Conservation (phyloP, 1,140 invertebrate genomes). For the Ooceraea biroi region DNA sequence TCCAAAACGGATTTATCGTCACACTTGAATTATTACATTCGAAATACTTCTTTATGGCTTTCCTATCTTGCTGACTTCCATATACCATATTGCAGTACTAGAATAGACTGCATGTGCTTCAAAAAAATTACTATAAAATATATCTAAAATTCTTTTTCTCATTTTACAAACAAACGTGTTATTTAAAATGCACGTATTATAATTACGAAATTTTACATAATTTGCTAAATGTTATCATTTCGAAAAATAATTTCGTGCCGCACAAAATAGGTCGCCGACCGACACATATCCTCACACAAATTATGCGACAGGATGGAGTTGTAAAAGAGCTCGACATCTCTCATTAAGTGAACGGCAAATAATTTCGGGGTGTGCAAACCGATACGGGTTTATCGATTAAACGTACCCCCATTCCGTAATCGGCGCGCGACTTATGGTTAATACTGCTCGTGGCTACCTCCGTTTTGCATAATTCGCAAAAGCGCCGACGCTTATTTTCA, state of each 20-base stretch:
- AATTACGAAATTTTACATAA: no score
- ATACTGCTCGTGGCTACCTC: not conserved
- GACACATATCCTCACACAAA: constrained; percentile 1
- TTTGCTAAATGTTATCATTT: not conserved
- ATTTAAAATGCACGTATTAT: no score
- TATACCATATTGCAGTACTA: no score
- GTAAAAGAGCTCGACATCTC: not conserved
- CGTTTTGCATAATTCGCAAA: constrained; percentile 58
- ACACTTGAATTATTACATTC: constrained; percentile 34
- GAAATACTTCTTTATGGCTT: constrained; percentile 1
- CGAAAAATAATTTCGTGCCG: not conserved
- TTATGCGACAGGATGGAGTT: constrained; percentile 11
- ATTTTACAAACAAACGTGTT: no score
- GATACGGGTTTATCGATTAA: constrained; percentile 26
- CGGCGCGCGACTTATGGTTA: constrained; percentile 8
- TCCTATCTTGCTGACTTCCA: not conserved
- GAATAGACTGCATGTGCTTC: no score
- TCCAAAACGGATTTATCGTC: constrained; percentile 31
- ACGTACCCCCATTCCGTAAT: constrained; percentile 6
- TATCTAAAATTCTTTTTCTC: not conserved
- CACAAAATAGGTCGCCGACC: not conserved
- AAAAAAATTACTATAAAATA: not conserved
- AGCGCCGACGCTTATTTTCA: constrained; percentile 16
- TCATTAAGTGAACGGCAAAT: constrained; percentile 19
- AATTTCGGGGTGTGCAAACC: constrained; percentile 18